Percentiles rank a stretch among this genome's conserved stretches.
These are phyloP conservation scores for Neodontobutis hainanensis DNA, from an alignment of 2,113 vertebrate species.

Conservation along the genomic window DNA sequence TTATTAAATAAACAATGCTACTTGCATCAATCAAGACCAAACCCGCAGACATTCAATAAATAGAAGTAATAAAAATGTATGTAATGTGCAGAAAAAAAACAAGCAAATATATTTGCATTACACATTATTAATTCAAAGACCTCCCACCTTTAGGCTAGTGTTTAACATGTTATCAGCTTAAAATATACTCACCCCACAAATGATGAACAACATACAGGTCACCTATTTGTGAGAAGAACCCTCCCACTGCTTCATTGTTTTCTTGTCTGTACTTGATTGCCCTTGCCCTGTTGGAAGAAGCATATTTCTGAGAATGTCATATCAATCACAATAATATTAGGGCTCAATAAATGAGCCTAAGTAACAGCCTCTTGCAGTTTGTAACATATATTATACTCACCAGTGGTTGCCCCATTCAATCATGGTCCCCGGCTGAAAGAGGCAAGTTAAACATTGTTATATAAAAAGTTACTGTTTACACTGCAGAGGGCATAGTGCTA, in stretches of 20 bases:
- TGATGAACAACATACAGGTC: conserved; percentile 95
- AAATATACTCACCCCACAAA: conserved; percentile 88
- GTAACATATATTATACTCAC: conserved; percentile 76
- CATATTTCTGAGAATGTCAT: background rate
- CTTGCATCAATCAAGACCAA: too few relatives aligned
- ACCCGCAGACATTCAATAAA: too few relatives aligned
- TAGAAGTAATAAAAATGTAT: too few relatives aligned
- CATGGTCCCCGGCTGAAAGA: conserved; percentile 94
- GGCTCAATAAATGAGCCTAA: too few relatives aligned
- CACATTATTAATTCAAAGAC: background rate
- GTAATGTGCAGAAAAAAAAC: too few relatives aligned
- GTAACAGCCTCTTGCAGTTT: background rate
- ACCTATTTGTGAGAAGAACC: conserved; percentile 96
- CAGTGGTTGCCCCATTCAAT: conserved; percentile 98
- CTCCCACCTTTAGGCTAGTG: too few relatives aligned
- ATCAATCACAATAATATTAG: background rate
- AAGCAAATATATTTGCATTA: background rate
- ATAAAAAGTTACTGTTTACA: too few relatives aligned
- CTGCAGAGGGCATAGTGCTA: too few relatives aligned
- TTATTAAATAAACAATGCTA: too few relatives aligned
- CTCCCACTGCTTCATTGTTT: conserved; percentile 93
- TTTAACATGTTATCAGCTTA: background rate
- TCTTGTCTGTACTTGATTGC: conserved; percentile 92
- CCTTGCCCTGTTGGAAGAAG: conserved; percentile 83
- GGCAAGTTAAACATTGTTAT: background rate